A percentile compares a stretch with the other conserved stretches of the same genome.
Evolutionary conservation across 2,113 vertebrate species (phyloP).

Genomic region (Lepidothrix coronata): DNA sequence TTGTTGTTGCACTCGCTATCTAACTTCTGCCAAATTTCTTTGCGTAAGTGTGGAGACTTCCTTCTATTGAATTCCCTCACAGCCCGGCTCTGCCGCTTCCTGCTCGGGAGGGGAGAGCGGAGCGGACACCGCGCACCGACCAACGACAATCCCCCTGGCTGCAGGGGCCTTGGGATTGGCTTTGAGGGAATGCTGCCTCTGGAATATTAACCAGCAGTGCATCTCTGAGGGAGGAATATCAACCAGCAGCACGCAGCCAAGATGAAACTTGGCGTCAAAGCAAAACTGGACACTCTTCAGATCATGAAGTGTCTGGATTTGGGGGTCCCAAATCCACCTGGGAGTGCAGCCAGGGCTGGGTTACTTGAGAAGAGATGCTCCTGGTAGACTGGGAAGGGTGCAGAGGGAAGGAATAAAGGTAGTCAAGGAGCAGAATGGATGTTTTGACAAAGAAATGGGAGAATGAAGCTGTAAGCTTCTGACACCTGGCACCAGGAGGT

Average conservation of each 20-base stretch:
- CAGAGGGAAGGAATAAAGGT: neutral
- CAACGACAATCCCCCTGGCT: neutral
- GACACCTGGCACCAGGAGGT: neutral
- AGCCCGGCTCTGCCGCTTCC: conserved; percentile 75
- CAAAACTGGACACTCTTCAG: neutral
- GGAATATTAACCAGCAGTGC: neutral
- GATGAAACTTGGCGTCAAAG: accelerated
- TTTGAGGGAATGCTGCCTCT: neutral
- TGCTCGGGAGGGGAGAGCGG: conserved; percentile 48
- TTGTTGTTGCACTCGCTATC: conserved; percentile 54
- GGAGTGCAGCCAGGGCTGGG: accelerated
- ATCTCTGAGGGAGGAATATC: neutral
- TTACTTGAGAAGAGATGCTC: neutral
- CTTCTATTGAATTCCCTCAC: conserved; percentile 82
- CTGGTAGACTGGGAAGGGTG: neutral
- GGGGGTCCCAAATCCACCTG: neutral
- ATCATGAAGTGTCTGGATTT: accelerated
- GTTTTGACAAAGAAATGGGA: neutral
- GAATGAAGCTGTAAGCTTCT: neutral
- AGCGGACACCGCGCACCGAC: conserved; percentile 54
- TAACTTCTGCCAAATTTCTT: conserved; percentile 75
- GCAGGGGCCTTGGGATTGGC: neutral
- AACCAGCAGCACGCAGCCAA: neutral
- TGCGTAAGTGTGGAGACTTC: conserved; percentile 81
- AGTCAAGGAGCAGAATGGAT: neutral